Evolutionary conservation across 2,888 invertebrate genomes (phyloP), one percentile per base, ranked within the genome.

Genomic region (Eucera pruinosa): DNA sequence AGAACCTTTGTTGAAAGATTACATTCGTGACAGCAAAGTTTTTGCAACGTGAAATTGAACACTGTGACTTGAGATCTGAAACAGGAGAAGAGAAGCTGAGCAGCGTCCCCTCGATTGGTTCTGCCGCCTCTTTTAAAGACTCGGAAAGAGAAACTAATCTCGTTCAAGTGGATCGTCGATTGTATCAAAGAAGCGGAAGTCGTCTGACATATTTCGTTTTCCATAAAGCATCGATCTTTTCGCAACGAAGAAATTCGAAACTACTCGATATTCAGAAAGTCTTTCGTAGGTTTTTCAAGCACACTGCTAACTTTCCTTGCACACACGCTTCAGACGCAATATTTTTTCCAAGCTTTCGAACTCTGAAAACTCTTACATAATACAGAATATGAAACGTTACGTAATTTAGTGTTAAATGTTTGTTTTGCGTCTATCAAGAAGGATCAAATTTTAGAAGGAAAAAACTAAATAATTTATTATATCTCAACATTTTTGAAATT

Each of bases 111-210:
- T 30, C 23, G 45, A 30, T 61, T 30, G 60, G 36, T 33, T 18
- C 50, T 23, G 27, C 43, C 9, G 18, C 9, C 33, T 6, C 25
- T 57, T 55, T 60, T 18, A 39, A 60, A 52, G 5, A 30, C 41
- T 9, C 33, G 18, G 27, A 30, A 52, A 71, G 36, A 18, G 48
- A 36, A 73, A 61, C 23, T 47, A 72, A 62, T 55, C 41, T 71
- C 25, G 25, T 4, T 9, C 7, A n/a, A 55, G 61, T 43, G 41
- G 41, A 62, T 71, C n/a, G 58, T 20, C 43, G n/a, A 15, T 52
- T 30, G 36, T 45, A 2, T 18, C 33, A 71, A 71, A 71, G 20
- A 27, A 41, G 1, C 15, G n/a, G 45, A 61, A 47, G 45, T 61
- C n/a, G 45, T 55, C 13, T 6, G 39, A 55, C 39, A 39, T 41